Evolutionary conservation across 2,797 vertebrate genomes (phyloP).

Genomic region (Microhierax caerulescens): DNA sequence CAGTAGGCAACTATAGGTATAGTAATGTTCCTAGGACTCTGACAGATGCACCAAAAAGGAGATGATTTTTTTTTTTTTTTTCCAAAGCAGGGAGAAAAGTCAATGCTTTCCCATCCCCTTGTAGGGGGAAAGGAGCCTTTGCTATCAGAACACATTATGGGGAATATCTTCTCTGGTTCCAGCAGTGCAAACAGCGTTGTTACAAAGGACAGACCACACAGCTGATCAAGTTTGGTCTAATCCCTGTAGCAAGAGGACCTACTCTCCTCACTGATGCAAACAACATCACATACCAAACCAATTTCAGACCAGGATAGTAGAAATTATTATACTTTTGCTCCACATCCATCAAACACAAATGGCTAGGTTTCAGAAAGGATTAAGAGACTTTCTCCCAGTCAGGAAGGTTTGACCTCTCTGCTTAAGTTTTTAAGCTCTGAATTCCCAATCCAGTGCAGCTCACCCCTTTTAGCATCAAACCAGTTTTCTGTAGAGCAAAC

Average conservation of each 20-base stretch:
- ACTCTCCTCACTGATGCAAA: not conserved
- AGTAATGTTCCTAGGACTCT: not conserved
- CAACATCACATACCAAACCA: not conserved
- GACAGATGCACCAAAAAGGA: not conserved
- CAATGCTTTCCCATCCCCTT: not conserved
- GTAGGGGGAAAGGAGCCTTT: not conserved
- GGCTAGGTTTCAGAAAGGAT: not conserved
- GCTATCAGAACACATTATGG: not conserved
- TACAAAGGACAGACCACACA: not conserved
- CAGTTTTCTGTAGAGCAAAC: not conserved
- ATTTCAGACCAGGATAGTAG: not conserved
- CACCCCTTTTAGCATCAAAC: not conserved
- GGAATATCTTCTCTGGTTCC: not conserved
- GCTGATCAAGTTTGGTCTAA: not conserved
- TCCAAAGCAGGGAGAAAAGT: not conserved
- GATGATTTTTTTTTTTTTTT: not conserved
- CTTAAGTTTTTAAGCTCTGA: not conserved
- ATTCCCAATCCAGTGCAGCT: not conserved
- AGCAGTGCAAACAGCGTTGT: not conserved
- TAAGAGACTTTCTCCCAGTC: not conserved
- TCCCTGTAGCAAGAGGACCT: not conserved
- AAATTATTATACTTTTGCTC: not conserved
- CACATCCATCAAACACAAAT: not conserved
- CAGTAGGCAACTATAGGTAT: too few relatives aligned
- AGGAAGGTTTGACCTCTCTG: not conserved